Evolutionary conservation across 2,888 invertebrate genomes (phyloP), one percentile per base, ranked within the genome.

Genomic region (Phragmatobia fuliginosa): DNA sequence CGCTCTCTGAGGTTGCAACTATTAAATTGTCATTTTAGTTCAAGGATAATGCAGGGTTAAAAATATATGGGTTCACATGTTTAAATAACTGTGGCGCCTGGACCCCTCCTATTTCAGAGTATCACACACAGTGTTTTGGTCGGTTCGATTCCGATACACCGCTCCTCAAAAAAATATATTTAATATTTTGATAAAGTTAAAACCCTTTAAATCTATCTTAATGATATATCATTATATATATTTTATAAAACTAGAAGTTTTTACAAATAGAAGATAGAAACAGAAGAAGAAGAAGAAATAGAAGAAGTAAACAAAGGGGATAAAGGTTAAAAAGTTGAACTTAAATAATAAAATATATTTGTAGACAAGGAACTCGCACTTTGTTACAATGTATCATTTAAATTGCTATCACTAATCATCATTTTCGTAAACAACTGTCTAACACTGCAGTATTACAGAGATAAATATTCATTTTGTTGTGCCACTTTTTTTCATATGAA

Each of bases 351-450:
- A 25, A 25, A 52, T 52, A 52, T 52, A 25, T 52, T 52, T 52
- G 52, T 52, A 25, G 52, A 11, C 45, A 52, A 25, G n/a, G 14
- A 52, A 52, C 25, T 11, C 25, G 25, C 45, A 8, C 45, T 49
- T 49, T 25, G 11, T 10, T 73, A 74, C 75, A 81, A 72, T 88
- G 79, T 80, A 85, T 87, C 87, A 86, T 86, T 86, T 83, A 85
- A 87, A 88, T 87, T 82, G 81, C 83, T 73, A 76, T 79, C 82
- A 87, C 87, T 88, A 88, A 88, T 87, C 85, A 83, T 85, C 84
- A 85, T 88, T 87, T 84, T 78, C 66, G 77, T 77, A 77, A 80
- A 81, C 79, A 80, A 74, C 76, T 78, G 73, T 79, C 78, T 86
- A 80, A 82, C 78, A 67, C 77, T 74, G 71, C 69, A 67, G 71